Base-by-base conservation (phyloP, 2,888 invertebrate species). In the Camptogramma bilineatum region DNA sequence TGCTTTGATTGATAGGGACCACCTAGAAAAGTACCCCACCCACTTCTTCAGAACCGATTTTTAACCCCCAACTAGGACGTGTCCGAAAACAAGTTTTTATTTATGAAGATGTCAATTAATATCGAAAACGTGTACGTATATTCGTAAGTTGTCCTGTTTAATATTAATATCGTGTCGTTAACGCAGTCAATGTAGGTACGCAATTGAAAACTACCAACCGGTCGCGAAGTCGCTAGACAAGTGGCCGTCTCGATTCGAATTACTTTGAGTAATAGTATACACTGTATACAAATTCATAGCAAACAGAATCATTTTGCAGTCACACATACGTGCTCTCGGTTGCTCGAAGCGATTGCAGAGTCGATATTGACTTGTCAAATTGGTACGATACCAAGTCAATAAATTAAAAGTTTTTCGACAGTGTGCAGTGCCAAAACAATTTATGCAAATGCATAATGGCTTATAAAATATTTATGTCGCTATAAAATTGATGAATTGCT, bases 401-500 rank as follows among this genome's bases (percentile, higher is more conserved):
- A 69, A 66, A 66, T 68, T 70, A 66, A 64, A 66, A 60, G 46
- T 68, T 70, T 68, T 70, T 66, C 60, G 66, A 68, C 68, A 70
- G 67, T 61, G 47, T 59, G 17, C 61, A 48, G 65, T 70, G 61
- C 62, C 64, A 66, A 66, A 64, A 72, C 69, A 69, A 68, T 69
- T 70, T 70, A 70, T 69, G 70, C 68, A 69, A 66, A 70, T 60
- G 47, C 19, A 60, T 59, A 54, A 62, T 62, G 55, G 64, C 64
- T 69, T 65, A 62, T 69, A 69, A 68, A 65, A 66, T 66, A 61
- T 68, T 62, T 62, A 65, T 60, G 67, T 53, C 62, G 53, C 69
- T 68, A 64, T 69, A 54, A 70, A 70, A 66, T 69, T 72, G 68
- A 79, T 74, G 73, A 67, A 75, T 73, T 73, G 67, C 66, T 71